A percentile compares a stretch with the other conserved stretches of the same genome.
These are phyloP conservation scores for Petroica traversi DNA, from an alignment of 2,113 vertebrate genomes.

Conservation along the genomic window DNA sequence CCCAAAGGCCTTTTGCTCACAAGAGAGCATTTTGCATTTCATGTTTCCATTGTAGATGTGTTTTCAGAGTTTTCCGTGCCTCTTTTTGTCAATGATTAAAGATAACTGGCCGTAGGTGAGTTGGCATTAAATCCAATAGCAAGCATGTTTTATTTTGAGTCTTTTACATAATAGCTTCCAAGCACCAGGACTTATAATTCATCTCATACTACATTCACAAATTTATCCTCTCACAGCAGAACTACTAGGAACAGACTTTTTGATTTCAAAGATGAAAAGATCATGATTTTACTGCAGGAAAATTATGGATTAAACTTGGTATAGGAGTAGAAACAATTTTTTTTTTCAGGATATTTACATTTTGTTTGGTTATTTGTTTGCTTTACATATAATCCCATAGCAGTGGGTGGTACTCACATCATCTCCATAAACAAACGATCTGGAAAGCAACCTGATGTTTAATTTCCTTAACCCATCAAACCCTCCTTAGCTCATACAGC, in stretches of 20 bases:
- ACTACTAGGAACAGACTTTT: neutral
- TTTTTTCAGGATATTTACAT: neutral
- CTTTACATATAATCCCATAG: slow-evolving; percentile 14
- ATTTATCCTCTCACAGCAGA: neutral
- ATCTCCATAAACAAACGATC: slow-evolving; percentile 47
- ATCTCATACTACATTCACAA: neutral
- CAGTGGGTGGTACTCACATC: neutral
- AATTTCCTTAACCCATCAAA: slow-evolving; percentile 17
- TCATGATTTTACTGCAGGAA: neutral
- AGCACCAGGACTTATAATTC: neutral
- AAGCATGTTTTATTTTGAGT: neutral
- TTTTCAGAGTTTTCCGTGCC: neutral
- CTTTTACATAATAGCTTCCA: neutral
- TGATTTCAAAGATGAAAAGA: neutral
- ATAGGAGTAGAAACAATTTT: neutral
- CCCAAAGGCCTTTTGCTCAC: neutral
- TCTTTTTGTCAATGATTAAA: neutral
- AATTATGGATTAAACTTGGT: neutral
- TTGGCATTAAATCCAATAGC: neutral
- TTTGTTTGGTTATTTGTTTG: slow-evolving; percentile 20
- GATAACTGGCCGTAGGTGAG: neutral
- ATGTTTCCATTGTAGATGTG: neutral
- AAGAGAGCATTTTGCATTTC: neutral
- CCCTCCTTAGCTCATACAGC: neutral
- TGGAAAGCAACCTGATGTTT: slow-evolving; percentile 32